Conservation (phyloP, 1,140 invertebrate genomes). For the Drosophila littoralis region DNA sequence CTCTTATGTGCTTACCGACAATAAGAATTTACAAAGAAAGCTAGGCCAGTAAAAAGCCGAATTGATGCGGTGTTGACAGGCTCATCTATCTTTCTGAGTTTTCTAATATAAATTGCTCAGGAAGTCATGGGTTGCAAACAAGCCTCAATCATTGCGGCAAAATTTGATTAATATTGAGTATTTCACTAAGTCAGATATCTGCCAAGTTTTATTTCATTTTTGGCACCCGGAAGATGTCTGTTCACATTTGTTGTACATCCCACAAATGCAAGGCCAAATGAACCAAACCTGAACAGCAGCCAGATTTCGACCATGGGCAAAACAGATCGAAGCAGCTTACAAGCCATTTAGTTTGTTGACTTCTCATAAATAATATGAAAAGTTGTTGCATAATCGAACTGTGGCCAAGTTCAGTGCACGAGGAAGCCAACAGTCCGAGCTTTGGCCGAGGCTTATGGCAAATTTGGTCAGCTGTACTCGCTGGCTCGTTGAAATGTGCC, state of each 20-base stretch:
- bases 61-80: no score
- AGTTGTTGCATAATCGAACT: neutral
- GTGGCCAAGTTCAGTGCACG: constrained; percentile 26
- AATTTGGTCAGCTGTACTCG: constrained; percentile 16
- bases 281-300: neutral
- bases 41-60: no score
- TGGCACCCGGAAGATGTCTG: neutral
- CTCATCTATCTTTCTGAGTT: no score
- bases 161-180: neutral
- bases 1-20: no score
- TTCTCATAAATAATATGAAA: neutral
- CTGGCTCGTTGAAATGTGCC: constrained; percentile 9
- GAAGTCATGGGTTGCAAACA: no score
- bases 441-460: neutral
- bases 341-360: neutral
- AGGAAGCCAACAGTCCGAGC: neutral
- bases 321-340: constrained; percentile 6
- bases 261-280: neutral
- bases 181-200: neutral
- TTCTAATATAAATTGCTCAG: no score
- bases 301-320: neutral
- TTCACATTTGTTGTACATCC: neutral
- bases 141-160: neutral
- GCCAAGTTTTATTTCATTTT: neutral
- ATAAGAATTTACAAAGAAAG: no score